Percentiles rank a stretch among this genome's conserved stretches.
Conservation (phyloP, 1,140 invertebrate species). For the Ephestia elutella region DNA sequence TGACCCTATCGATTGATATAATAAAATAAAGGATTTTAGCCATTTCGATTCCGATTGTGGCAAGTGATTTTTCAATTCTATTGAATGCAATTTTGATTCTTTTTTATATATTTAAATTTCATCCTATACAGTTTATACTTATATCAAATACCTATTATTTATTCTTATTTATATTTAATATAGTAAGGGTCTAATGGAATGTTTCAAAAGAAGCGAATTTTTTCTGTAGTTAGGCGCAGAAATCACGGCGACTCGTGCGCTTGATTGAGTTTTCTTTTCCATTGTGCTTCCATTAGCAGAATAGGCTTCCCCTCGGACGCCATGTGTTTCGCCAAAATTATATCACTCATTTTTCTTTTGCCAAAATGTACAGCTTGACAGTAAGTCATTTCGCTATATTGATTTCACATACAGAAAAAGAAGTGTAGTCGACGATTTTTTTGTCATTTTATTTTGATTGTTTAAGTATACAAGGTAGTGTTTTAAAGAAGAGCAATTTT, state of each 20-base stretch:
- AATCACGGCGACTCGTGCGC: conserved; percentile 62
- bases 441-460: too few species aligned
- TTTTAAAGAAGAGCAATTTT: too few species aligned
- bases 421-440: neutral
- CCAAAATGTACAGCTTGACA: conserved; percentile 20
- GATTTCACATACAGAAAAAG: neutral
- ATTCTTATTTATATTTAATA: neutral
- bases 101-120: too few species aligned
- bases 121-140: too few species aligned
- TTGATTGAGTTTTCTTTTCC: conserved; percentile 71
- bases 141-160: too few species aligned
- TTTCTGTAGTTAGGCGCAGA: conserved; percentile 55
- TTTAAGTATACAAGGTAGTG: too few species aligned
- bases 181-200: neutral
- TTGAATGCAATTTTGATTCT: too few species aligned
- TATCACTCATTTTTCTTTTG: conserved; percentile 54
- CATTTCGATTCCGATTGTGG: too few species aligned
- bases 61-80: too few species aligned
- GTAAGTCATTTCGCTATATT: conserved; percentile 5
- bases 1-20: too few species aligned
- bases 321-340: conserved; percentile 61
- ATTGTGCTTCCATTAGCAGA: conserved; percentile 68
- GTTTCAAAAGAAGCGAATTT: neutral
- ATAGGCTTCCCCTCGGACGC: conserved; percentile 60
- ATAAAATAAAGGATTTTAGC: too few species aligned